A percentile compares a stretch with the other conserved stretches of the same genome.
phyloP scores from a whole-genome alignment of 2,113 vertebrate species.

The Micromys minutus region DNA sequence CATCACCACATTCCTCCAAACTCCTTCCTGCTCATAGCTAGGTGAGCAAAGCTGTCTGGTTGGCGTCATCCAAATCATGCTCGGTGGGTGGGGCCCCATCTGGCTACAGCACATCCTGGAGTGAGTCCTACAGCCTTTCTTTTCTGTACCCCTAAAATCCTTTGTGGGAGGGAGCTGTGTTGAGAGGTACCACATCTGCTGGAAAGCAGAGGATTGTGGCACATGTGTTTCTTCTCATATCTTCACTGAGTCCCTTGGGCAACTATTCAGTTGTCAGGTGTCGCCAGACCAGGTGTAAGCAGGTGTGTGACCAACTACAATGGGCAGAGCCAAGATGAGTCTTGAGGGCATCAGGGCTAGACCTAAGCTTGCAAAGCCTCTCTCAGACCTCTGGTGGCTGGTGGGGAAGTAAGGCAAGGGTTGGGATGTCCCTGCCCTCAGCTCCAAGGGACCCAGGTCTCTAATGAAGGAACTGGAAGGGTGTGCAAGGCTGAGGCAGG shows the following conservation, averaged over 20 bases:
- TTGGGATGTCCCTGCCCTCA: background rate
- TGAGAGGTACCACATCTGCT: background rate
- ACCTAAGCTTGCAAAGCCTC: background rate
- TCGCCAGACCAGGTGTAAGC: background rate
- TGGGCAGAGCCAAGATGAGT: background rate
- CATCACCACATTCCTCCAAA: rapidly evolving
- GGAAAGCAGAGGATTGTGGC: background rate
- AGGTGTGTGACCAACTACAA: background rate
- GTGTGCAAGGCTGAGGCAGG: background rate
- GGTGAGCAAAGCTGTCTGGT: background rate
- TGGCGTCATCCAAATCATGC: background rate
- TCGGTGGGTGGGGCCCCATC: background rate
- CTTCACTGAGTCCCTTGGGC: background rate
- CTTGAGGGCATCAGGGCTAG: background rate
- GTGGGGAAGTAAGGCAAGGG: background rate
- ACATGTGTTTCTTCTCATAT: background rate
- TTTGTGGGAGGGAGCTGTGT: background rate
- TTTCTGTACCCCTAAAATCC: background rate
- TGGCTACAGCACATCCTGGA: background rate
- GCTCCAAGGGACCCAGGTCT: background rate
- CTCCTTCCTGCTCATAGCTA: background rate
- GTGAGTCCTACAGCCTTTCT: background rate
- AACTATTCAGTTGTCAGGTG: background rate
- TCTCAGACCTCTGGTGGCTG: background rate
- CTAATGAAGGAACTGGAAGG: background rate